A percentile compares a stretch with the other conserved stretches of the same genome.
Evolutionary conservation across 1,140 invertebrate genomes (phyloP).

Genomic region (Asbolus verrucosus): DNA sequence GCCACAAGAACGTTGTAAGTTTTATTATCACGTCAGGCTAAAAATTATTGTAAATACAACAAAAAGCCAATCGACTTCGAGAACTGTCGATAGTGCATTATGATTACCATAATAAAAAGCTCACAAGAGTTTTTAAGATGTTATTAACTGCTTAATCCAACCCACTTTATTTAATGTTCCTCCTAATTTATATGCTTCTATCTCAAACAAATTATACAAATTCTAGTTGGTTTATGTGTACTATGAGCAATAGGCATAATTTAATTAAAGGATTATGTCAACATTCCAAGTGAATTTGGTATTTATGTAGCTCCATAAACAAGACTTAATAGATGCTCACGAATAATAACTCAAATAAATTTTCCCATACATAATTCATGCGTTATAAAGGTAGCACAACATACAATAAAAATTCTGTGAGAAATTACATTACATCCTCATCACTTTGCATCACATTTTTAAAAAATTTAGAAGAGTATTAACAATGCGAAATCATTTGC

Average conservation of each 20-base stretch:
- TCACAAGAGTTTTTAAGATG: neutral
- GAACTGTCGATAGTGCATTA: too few relatives aligned
- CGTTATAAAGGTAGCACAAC: too few relatives aligned
- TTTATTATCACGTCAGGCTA: too few relatives aligned
- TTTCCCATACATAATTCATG: conserved; percentile 24
- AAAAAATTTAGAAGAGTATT: too few relatives aligned
- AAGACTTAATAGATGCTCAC: conserved; percentile 29
- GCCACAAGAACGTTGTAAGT: too few relatives aligned
- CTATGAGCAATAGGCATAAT: conserved; percentile 16
- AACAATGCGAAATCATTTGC: too few relatives aligned
- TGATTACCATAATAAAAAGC: too few relatives aligned
- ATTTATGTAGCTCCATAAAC: conserved; percentile 23
- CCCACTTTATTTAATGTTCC: neutral
- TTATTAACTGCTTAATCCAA: neutral
- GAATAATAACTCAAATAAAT: conserved; percentile 17
- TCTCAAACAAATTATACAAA: neutral
- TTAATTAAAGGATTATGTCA: conserved; percentile 32
- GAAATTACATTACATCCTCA: too few relatives aligned
- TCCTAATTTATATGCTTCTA: neutral
- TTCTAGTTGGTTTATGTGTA: neutral
- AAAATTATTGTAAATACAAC: too few relatives aligned
- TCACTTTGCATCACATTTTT: too few relatives aligned
- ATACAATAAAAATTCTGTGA: neutral
- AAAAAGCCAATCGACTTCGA: too few relatives aligned
- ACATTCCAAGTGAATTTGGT: conserved; percentile 17